Conservation (phyloP, 2,797 vertebrate genomes). For the Takifugu rubripes region DNA sequence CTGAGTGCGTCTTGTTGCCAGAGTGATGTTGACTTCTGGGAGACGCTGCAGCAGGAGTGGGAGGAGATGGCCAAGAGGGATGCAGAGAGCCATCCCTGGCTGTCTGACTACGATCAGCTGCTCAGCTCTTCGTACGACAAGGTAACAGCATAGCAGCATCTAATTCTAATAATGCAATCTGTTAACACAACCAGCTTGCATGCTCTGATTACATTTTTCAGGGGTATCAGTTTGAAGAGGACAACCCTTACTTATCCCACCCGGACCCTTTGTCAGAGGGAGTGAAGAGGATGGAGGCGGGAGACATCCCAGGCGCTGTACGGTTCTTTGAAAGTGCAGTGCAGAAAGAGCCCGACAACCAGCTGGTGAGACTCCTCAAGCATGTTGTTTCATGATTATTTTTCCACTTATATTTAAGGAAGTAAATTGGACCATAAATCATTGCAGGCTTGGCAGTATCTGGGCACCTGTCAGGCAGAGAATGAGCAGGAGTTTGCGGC, state of each 20-base stretch:
- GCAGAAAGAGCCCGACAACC: conserved; percentile 89
- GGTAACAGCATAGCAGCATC: conserved; percentile 65
- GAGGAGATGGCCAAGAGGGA: conserved; percentile 99
- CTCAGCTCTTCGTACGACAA: conserved; percentile 89
- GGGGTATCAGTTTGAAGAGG: conserved; percentile 96
- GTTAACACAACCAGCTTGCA: not conserved
- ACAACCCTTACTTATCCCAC: conserved; percentile 91
- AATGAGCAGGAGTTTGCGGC: conserved; percentile 97
- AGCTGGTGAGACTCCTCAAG: conserved; percentile 81
- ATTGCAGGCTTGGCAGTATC: conserved; percentile 93
- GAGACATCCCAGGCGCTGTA: conserved; percentile 95
- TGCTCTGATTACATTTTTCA: conserved; percentile 47
- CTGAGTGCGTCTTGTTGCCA: conserved; percentile 46
- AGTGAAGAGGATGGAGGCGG: conserved; percentile 84
- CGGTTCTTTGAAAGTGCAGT: conserved; percentile 95
- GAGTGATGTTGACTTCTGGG: conserved; percentile 99
- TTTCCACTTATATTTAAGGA: not conserved
- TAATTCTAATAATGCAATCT: not conserved
- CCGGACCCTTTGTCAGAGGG: conserved; percentile 91
- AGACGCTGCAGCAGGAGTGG: conserved; percentile 98
- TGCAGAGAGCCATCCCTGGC: conserved; percentile 96
- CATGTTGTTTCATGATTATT: not conserved
- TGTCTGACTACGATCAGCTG: conserved; percentile 94
- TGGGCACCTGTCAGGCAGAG: conserved; percentile 97
- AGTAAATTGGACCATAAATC: not conserved